Percentiles rank a stretch among this genome's conserved stretches.
These are phyloP conservation scores for Nephrotoma guestfalica DNA, from an alignment of 2,888 invertebrate genomes.

Conservation along the genomic window DNA sequence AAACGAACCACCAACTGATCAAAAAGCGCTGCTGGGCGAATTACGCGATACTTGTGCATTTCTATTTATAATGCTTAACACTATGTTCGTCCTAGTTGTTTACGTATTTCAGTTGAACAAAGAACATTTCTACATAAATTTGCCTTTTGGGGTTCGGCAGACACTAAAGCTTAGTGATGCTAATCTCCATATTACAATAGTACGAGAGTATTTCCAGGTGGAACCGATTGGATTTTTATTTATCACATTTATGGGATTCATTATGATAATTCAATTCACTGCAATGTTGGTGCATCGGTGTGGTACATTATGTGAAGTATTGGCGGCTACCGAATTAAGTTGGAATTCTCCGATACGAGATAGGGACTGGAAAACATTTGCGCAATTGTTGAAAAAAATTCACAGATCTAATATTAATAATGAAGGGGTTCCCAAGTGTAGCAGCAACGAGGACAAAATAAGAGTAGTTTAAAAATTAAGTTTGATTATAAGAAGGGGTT, in stretches of 20 bases:
- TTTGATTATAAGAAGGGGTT: no score
- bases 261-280: conserved; percentile 54
- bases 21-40: background rate
- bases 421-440: no score
- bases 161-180: conserved; percentile 34
- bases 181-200: conserved; percentile 34
- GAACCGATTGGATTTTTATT: conserved; percentile 65
- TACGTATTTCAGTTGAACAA: conserved; percentile 60
- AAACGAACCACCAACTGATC: background rate
- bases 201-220: conserved; percentile 44
- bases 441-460: no score
- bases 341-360: conserved; percentile 19
- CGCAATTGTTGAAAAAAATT: background rate
- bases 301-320: conserved; percentile 56
- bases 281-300: conserved; percentile 66
- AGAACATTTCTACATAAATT: conserved; percentile 48
- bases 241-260: conserved; percentile 52
- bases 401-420: no score
- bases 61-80: conserved; percentile 61
- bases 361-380: background rate
- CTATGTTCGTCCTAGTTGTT: conserved; percentile 61
- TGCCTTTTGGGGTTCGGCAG: conserved; percentile 47
- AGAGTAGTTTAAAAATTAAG: no score
- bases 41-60: conserved; percentile 52
- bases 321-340: conserved; percentile 48